Conservation (phyloP, 1,140 invertebrate species). For the Ylistrum balloti region DNA sequence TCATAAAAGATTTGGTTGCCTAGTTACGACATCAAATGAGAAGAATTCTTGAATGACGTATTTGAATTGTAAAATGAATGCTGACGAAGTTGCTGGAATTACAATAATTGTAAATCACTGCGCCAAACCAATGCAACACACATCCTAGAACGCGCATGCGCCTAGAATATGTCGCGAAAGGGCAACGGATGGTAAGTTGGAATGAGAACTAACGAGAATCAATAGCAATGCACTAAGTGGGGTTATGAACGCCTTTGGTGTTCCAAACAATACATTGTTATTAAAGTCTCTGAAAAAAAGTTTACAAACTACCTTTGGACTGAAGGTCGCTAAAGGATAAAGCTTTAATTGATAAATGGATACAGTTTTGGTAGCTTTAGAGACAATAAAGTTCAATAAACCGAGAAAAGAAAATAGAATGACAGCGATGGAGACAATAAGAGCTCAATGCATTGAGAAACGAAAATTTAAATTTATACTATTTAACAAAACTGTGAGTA, state of each 20-base stretch:
- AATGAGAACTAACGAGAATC: slow-evolving; percentile 26
- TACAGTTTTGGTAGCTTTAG: no score
- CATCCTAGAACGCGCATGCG: background rate
- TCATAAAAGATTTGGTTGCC: background rate
- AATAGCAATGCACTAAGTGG: background rate
- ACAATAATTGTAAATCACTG: background rate
- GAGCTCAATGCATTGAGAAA: no score
- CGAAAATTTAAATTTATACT: no score
- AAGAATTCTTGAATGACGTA: background rate
- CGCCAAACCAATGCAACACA: background rate
- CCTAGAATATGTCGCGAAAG: background rate
- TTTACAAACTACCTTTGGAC: background rate
- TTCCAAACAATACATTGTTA: background rate
- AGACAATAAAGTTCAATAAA: no score
- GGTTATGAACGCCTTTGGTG: background rate
- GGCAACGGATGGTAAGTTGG: background rate
- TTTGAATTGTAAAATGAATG: slow-evolving; percentile 16
- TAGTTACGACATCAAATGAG: background rate
- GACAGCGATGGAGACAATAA: no score
- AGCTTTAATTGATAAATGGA: no score
- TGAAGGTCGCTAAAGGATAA: no score
- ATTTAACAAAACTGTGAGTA: no score
- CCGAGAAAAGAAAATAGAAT: background rate
- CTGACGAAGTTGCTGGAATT: background rate
- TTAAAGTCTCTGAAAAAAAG: background rate